phyloP scores from a whole-genome alignment of 2,797 vertebrate genomes.

The Diceros bicornis region DNA sequence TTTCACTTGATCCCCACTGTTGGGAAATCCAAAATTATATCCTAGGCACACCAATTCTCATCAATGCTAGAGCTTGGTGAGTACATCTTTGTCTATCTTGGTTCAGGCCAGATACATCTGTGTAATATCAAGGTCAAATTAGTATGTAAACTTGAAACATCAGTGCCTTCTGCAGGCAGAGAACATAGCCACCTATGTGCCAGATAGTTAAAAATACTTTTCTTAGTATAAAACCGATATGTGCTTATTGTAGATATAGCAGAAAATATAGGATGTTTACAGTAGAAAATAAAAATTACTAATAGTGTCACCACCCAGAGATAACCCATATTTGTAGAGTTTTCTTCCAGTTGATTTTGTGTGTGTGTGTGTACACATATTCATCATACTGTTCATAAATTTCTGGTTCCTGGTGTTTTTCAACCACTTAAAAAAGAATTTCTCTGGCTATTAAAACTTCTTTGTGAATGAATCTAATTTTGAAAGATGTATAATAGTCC shows the following conservation, averaged over 20 bases:
- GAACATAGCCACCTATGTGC: not conserved
- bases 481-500: not conserved
- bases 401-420: not conserved
- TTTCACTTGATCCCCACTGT: not conserved
- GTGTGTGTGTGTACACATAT: not conserved
- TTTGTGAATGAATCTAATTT: slow-evolving; percentile 51
- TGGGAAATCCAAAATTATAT: slow-evolving; percentile 32
- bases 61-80: not conserved
- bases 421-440: not conserved
- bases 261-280: not conserved
- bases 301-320: not conserved
- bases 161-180: not conserved
- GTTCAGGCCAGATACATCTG: not conserved
- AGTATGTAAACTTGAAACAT: not conserved
- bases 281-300: slow-evolving; percentile 24
- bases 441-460: not conserved
- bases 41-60: not conserved
- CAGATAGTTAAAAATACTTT: slow-evolving; percentile 35
- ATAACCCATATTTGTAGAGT: not conserved
- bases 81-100: not conserved
- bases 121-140: not conserved
- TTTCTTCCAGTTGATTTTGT: not conserved
- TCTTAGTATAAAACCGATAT: not conserved
- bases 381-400: slow-evolving; percentile 19
- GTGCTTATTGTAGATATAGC: not conserved